Evolutionary conservation across 1,140 invertebrate genomes (phyloP).

Genomic region (Brachionus asplanchnoidis): DNA sequence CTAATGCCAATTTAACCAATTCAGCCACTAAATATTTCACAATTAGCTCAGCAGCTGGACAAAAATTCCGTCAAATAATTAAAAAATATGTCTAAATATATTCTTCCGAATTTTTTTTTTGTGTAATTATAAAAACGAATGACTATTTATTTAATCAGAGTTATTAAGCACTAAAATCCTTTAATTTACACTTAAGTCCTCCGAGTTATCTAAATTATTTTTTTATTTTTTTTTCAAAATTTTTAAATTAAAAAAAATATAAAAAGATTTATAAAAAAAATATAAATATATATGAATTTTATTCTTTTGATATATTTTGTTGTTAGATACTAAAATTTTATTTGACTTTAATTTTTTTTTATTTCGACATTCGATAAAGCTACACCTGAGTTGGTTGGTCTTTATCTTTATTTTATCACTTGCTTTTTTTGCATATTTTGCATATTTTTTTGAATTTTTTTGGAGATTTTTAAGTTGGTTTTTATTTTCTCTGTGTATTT

Average conservation of each 20-base stretch:
- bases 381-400: background rate
- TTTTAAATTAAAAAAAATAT: background rate
- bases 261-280: background rate
- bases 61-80: conserved; percentile 41
- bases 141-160: conserved; percentile 24
- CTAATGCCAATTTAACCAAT: background rate
- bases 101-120: background rate
- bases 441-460: too few relatives aligned
- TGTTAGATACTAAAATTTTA: conserved; percentile 21
- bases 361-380: background rate
- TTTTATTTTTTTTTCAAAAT: background rate
- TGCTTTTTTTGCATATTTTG: background rate
- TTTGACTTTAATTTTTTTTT: background rate
- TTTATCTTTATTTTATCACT: background rate
- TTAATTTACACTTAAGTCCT: conserved; percentile 10
- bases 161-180: background rate
- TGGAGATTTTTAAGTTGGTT: background rate
- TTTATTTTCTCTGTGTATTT: conserved; percentile 19
- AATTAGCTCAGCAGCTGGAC: conserved; percentile 39
- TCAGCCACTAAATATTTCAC: conserved; percentile 36
- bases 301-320: background rate
- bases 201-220: conserved; percentile 37
- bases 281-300: background rate
- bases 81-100: conserved; percentile 34
- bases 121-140: background rate